A percentile compares a stretch with the other conserved stretches of the same genome.
Conservation (phyloP, 2,888 invertebrate genomes). For the Hololepta plana region DNA sequence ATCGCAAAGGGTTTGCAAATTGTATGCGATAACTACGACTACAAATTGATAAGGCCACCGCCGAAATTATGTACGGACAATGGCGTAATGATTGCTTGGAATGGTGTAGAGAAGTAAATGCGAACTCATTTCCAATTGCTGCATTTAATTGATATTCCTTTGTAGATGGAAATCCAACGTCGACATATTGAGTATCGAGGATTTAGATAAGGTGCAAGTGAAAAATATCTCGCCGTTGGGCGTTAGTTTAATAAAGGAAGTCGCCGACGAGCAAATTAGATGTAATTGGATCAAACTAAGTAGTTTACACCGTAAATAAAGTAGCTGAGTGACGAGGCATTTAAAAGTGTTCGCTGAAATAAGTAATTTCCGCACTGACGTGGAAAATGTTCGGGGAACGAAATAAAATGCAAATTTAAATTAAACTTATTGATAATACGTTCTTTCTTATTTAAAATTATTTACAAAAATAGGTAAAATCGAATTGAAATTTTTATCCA, state of each 20-base stretch:
- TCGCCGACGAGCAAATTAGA: conserved; percentile 35
- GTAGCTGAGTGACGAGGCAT: no score
- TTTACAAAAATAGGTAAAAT: no score
- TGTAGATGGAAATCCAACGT: conserved; percentile 20
- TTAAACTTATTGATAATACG: no score
- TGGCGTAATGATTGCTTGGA: conserved; percentile 99
- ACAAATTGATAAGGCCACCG: conserved; percentile 56
- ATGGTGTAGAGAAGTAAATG: conserved; percentile 72
- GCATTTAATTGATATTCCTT: not conserved
- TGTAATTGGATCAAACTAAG: conserved; percentile 33
- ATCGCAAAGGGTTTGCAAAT: conserved; percentile 50
- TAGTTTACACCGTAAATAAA: no score
- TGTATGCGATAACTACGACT: conserved; percentile 46
- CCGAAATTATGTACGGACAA: conserved; percentile 87
- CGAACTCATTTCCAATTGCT: conserved; percentile 3
- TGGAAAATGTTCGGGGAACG: no score
- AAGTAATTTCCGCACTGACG: no score
- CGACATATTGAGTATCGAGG: conserved; percentile 24
- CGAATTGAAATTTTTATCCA: no score
- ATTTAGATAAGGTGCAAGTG: conserved; percentile 41
- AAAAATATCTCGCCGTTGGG: conserved; percentile 45
- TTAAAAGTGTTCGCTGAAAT: no score
- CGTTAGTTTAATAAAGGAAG: conserved; percentile 34
- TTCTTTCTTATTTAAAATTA: no score
- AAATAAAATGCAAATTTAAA: no score